Evolutionary conservation across 2,797 vertebrate species (phyloP).

Genomic region (Pristis pectinata): DNA sequence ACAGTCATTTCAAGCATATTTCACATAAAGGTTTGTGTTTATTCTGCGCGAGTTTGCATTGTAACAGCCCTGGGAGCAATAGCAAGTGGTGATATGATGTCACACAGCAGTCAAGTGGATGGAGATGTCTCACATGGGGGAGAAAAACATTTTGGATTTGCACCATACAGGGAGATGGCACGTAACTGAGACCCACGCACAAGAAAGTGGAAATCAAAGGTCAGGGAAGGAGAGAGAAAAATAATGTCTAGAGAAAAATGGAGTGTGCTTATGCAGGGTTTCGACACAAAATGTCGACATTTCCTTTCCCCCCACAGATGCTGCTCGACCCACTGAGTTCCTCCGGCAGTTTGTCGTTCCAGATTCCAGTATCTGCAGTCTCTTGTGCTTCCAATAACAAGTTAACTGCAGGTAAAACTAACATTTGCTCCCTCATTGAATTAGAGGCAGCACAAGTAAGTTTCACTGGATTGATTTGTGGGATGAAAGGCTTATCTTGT

Average conservation of each 20-base stretch:
- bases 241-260: no score
- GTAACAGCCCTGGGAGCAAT: background rate
- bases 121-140: background rate
- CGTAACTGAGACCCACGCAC: background rate
- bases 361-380: no score
- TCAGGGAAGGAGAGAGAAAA: background rate
- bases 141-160: background rate
- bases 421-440: background rate
- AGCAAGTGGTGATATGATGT: background rate
- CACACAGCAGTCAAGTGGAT: background rate
- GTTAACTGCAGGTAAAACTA: background rate
- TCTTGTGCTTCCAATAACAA: no score
- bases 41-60: background rate
- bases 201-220: background rate
- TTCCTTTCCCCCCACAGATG: no score
- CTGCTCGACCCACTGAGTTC: no score
- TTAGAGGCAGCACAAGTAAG: no score
- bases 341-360: no score
- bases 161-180: background rate
- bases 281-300: no score
- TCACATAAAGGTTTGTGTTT: background rate
- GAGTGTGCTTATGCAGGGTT: no score
- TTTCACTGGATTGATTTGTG: no score
- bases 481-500: no score
- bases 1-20: constrained; percentile 14